A percentile compares a stretch with the other conserved stretches of the same genome.
Conservation (phyloP, 2,113 vertebrate genomes). For the Callipepla squamata region DNA sequence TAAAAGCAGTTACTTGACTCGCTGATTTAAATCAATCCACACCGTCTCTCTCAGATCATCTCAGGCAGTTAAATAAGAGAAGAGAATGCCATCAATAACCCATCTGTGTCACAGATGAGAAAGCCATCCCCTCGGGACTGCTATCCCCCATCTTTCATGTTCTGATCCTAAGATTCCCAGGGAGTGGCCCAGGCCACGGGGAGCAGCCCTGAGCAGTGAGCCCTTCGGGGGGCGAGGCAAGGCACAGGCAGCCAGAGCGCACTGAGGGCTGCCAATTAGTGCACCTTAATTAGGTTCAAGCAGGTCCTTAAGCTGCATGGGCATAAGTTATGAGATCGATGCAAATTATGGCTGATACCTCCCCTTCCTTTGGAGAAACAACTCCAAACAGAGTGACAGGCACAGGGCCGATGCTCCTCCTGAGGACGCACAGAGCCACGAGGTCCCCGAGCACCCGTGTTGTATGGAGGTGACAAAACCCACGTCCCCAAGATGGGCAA, state of each 20-base stretch:
- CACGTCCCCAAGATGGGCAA: background rate
- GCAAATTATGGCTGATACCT: rapidly evolving
- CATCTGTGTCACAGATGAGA: slow-evolving; percentile 14
- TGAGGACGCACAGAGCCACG: rapidly evolving
- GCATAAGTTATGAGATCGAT: rapidly evolving
- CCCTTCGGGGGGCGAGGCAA: rapidly evolving
- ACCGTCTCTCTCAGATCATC: background rate
- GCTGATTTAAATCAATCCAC: slow-evolving; percentile 11
- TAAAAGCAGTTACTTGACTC: slow-evolving; percentile 34
- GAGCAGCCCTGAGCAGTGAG: background rate
- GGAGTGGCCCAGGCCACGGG: background rate
- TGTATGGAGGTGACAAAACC: background rate
- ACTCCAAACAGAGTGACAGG: rapidly evolving
- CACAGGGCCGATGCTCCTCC: background rate
- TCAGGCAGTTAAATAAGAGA: slow-evolving; percentile 20
- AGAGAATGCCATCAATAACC: slow-evolving; percentile 27
- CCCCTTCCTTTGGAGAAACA: background rate
- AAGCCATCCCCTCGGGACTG: background rate
- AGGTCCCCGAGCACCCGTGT: background rate
- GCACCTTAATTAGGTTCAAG: background rate
- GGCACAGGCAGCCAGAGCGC: rapidly evolving
- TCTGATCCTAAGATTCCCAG: background rate
- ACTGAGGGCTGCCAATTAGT: background rate
- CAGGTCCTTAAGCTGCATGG: background rate
- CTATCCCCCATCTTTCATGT: background rate